Evolutionary conservation across 2,888 invertebrate species (phyloP).

Genomic region (Sinodicranocentrus sp.): DNA sequence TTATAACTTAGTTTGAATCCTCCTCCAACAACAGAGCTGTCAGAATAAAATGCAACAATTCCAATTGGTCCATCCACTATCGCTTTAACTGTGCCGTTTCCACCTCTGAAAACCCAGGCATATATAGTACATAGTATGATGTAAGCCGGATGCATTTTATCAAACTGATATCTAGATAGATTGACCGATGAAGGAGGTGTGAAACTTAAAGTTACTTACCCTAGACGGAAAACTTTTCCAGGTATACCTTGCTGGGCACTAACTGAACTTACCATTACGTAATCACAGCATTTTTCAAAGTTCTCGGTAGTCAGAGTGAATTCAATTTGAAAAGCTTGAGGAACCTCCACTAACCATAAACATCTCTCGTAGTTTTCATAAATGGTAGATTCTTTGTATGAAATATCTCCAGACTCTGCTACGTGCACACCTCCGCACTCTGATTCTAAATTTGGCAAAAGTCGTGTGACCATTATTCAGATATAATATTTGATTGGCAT

Average conservation of each 20-base stretch:
- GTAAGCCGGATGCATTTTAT: too few relatives aligned
- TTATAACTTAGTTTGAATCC: too few relatives aligned
- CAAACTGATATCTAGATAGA: too few relatives aligned
- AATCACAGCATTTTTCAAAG: slow-evolving; percentile 58
- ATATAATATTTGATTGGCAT: background rate
- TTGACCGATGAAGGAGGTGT: too few relatives aligned
- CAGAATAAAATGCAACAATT: background rate
- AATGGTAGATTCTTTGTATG: slow-evolving; percentile 33
- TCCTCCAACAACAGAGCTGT: background rate
- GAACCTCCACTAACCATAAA: slow-evolving; percentile 43
- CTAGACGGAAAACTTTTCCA: background rate
- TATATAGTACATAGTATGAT: too few relatives aligned
- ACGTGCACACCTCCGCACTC: slow-evolving; percentile 48
- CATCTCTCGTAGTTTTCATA: slow-evolving; percentile 51
- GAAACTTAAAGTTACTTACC: too few relatives aligned
- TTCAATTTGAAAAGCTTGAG: slow-evolving; percentile 33
- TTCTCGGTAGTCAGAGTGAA: slow-evolving; percentile 26
- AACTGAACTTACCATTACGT: slow-evolving; percentile 18
- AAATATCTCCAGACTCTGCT: slow-evolving; percentile 37
- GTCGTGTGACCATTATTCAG: too few relatives aligned
- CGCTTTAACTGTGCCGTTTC: too few relatives aligned
- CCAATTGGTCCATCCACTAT: too few relatives aligned
- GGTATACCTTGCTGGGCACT: background rate
- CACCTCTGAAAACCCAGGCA: too few relatives aligned
- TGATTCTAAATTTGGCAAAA: too few relatives aligned